A percentile compares a stretch with the other conserved stretches of the same genome.
Conservation (phyloP, 2,113 vertebrate genomes). For the Corydoras sp. region DNA sequence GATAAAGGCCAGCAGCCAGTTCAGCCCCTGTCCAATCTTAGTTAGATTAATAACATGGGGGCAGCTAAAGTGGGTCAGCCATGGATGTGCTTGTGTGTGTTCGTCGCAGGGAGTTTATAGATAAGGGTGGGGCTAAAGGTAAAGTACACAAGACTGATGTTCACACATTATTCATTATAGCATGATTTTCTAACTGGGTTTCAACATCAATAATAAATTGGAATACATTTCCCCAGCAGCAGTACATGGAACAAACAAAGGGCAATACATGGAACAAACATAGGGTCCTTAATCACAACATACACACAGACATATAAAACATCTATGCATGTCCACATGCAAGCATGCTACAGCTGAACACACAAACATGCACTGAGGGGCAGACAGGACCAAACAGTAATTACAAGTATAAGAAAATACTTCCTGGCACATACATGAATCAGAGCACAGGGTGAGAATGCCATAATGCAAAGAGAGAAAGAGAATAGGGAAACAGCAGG, state of each 20-base stretch:
- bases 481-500: neutral
- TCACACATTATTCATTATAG: neutral
- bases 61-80: constrained; percentile 62
- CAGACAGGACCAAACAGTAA: constrained; percentile 23
- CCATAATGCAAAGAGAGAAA: constrained; percentile 2
- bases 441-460: constrained; percentile 6
- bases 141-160: neutral
- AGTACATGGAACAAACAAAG: neutral
- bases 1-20: constrained; percentile 55
- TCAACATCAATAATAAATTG: neutral
- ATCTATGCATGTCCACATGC: neutral
- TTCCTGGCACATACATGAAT: neutral
- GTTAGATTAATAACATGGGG: constrained; percentile 61
- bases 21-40: constrained; percentile 35
- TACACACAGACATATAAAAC: neutral
- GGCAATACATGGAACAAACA: neutral
- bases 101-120: neutral
- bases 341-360: neutral
- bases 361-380: neutral
- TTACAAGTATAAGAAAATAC: constrained; percentile 5
- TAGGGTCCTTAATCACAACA: neutral
- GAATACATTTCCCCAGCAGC: neutral
- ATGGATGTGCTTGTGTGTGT: constrained; percentile 15
- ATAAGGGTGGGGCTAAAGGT: neutral
- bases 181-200: neutral